Conservation (phyloP, 2,797 vertebrate genomes). For the Sarcophilus harrisii region DNA sequence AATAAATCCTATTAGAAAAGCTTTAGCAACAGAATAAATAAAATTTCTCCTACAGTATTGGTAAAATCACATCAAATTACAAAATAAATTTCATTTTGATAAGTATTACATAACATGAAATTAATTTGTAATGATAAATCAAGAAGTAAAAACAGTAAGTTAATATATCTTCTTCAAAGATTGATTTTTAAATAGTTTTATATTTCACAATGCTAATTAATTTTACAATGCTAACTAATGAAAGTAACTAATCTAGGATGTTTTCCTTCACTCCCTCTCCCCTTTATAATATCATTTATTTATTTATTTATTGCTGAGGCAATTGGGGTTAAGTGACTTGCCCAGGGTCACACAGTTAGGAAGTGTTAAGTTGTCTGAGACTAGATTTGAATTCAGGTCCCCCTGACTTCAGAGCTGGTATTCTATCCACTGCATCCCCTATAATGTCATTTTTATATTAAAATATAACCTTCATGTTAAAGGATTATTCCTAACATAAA, state of each 20-base stretch:
- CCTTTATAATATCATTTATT: conserved; percentile 10
- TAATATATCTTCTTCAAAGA: neutral
- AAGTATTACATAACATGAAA: neutral
- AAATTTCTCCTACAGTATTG: neutral
- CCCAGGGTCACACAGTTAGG: no score
- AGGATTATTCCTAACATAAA: neutral
- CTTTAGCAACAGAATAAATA: neutral
- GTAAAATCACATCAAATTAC: neutral
- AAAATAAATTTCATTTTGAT: neutral
- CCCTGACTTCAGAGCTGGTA: no score
- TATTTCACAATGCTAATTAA: neutral
- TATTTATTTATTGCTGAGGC: no score
- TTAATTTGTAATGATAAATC: neutral
- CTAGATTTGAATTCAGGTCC: no score
- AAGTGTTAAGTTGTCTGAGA: no score
- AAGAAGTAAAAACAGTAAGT: conserved; percentile 25
- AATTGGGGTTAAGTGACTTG: no score
- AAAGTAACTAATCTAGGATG: conserved; percentile 19
- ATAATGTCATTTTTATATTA: conserved; percentile 28
- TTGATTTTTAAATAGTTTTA: conserved; percentile 35
- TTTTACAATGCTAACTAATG: conserved; percentile 33
- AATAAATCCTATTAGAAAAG: neutral
- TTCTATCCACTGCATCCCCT: no score
- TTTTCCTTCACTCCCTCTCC: neutral
- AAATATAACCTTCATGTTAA: neutral